These are phyloP conservation scores for Rhaphigaster nebulosa DNA, from an alignment of 2,888 invertebrate genomes.

Conservation along the genomic window DNA sequence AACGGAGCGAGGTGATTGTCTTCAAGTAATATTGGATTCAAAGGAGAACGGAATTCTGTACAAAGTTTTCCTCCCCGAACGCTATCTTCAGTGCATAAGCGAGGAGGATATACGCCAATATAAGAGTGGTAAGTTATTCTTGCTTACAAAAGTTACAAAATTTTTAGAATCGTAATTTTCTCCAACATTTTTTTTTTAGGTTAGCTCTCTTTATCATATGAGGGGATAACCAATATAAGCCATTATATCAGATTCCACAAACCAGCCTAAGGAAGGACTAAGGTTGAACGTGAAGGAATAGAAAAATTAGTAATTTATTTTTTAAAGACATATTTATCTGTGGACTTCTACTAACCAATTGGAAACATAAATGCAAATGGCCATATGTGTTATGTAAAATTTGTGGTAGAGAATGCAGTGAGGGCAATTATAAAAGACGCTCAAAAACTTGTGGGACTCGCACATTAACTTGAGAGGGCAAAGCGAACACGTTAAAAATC, in stretches of 20 bases:
- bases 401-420: constrained; percentile 10
- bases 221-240: background rate
- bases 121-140: background rate
- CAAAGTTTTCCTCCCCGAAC: too few relatives aligned
- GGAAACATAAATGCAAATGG: constrained; percentile 26
- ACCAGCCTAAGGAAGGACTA: background rate
- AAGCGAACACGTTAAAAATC: background rate
- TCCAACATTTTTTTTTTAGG: background rate
- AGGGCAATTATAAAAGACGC: background rate
- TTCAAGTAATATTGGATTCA: too few relatives aligned
- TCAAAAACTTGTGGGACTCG: background rate
- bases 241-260: constrained; percentile 2
- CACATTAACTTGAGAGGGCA: background rate
- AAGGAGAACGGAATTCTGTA: too few relatives aligned
- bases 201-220: background rate
- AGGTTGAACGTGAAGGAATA: background rate
- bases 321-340: background rate
- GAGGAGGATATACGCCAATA: background rate
- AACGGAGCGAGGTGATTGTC: too few relatives aligned
- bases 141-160: background rate
- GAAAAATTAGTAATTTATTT: background rate
- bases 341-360: background rate
- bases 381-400: background rate
- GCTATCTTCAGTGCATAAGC: too few relatives aligned
- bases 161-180: background rate